Conservation (phyloP, 2,113 vertebrate species). For the Pithys albifrons region DNA sequence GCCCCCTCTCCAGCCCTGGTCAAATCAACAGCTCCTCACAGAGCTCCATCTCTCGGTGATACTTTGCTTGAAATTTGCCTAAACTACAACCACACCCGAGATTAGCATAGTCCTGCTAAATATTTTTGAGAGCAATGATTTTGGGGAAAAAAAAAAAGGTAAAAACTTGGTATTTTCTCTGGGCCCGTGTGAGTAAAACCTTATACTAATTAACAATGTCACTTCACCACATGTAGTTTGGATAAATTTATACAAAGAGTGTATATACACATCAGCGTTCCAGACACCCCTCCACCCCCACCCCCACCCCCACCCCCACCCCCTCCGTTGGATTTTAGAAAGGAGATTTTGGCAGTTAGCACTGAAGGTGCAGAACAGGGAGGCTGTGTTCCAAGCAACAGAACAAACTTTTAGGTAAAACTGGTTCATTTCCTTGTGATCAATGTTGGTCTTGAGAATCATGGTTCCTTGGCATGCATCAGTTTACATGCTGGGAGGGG, state of each 20-base stretch:
- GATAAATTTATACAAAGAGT: neutral
- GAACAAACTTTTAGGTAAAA: neutral
- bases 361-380: accelerated
- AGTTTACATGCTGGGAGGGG: neutral
- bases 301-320: no score
- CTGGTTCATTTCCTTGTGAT: accelerated
- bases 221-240: neutral
- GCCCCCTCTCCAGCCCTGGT: accelerated
- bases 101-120: neutral
- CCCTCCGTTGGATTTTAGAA: neutral
- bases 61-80: neutral
- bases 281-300: neutral
- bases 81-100: neutral
- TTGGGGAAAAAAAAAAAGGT: neutral
- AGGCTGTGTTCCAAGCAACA: neutral
- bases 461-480: neutral
- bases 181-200: neutral
- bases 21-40: neutral
- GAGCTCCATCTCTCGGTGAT: neutral
- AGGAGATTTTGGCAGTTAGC: neutral
- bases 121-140: neutral
- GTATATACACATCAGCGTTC: neutral
- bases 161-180: neutral
- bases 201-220: neutral
- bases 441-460: accelerated